These are phyloP conservation scores for Merops nubicus DNA, from an alignment of 2,113 vertebrate species.

Conservation along the genomic window DNA sequence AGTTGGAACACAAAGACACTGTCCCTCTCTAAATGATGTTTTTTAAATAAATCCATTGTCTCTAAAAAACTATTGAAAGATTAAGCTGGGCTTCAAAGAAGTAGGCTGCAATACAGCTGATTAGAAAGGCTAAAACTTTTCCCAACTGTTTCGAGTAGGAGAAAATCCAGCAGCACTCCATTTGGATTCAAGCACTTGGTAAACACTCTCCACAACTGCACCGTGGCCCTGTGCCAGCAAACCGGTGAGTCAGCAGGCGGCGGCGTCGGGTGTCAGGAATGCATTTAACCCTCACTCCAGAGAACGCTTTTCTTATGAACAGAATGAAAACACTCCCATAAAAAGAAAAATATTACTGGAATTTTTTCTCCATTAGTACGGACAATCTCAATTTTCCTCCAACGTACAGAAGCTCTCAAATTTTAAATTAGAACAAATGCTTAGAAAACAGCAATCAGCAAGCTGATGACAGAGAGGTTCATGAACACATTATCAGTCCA, in stretches of 20 bases:
- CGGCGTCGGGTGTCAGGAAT: conserved; percentile 39
- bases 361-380: neutral
- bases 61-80: neutral
- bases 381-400: neutral
- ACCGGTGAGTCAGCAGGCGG: conserved; percentile 60
- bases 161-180: conserved; percentile 14
- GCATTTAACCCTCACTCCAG: conserved; percentile 41
- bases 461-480: neutral
- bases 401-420: neutral
- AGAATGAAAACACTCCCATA: neutral
- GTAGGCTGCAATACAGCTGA: neutral
- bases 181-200: neutral
- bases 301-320: neutral
- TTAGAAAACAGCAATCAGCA: neutral
- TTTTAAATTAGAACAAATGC: neutral
- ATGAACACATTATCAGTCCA: rapidly evolving
- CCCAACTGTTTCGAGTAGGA: neutral
- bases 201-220: conserved; percentile 1
- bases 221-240: conserved; percentile 27
- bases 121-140: conserved; percentile 6
- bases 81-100: neutral
- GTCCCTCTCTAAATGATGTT: neutral
- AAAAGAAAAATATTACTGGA: neutral
- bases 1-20: neutral
- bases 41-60: neutral